These are phyloP conservation scores for Diglossa brunneiventris DNA, from an alignment of 2,113 vertebrate species.

Conservation along the genomic window DNA sequence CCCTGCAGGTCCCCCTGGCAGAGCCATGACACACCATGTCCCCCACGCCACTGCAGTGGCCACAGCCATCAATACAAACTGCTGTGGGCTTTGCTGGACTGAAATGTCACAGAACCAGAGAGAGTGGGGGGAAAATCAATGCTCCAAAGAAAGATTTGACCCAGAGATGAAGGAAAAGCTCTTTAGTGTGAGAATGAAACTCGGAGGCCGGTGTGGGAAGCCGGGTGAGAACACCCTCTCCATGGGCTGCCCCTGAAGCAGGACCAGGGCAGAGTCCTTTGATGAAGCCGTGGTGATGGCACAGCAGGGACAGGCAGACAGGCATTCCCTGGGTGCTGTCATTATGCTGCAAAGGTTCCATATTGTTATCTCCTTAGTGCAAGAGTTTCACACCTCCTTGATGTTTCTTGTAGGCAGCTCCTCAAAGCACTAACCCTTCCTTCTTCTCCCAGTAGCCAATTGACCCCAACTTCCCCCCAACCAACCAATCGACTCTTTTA, in stretches of 20 bases:
- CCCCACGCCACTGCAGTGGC: accelerated
- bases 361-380: no score
- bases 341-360: no score
- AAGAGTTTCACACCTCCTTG: no score
- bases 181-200: neutral
- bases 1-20: neutral
- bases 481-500: no score
- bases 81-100: neutral
- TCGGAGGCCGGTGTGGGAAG: accelerated
- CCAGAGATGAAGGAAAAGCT: neutral
- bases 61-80: neutral
- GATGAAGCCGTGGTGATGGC: neutral
- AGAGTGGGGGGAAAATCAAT: accelerated
- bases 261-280: neutral
- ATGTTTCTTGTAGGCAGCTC: no score
- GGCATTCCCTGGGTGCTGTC: neutral
- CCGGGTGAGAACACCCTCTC: neutral
- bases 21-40: accelerated
- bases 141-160: neutral
- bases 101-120: accelerated
- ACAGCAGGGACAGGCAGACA: neutral
- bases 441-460: no score
- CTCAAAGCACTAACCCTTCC: no score
- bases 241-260: neutral
- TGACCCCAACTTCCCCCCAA: no score